Conservation (phyloP, 2,113 vertebrate genomes). For the Poicephalus meyeri region DNA sequence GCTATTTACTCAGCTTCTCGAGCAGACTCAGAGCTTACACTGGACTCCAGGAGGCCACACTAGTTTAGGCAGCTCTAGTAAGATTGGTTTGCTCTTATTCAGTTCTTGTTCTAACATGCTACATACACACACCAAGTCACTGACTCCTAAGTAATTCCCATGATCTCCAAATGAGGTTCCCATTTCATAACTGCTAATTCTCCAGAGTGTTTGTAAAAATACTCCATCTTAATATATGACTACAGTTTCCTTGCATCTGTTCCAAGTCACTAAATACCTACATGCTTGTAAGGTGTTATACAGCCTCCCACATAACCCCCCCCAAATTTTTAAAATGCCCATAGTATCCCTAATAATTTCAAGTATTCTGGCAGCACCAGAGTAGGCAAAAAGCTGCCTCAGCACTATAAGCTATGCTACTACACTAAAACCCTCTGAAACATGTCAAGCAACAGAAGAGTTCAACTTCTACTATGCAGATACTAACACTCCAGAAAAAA, state of each 20-base stretch:
- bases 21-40: background rate
- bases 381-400: background rate
- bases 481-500: background rate
- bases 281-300: background rate
- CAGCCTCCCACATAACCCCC: background rate
- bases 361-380: background rate
- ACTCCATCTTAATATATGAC: background rate
- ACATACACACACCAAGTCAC: background rate
- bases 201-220: background rate
- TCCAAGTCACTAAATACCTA: background rate
- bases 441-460: background rate
- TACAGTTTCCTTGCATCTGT: background rate
- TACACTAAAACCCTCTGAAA: background rate
- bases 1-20: background rate
- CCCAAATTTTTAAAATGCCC: background rate
- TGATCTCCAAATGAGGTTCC: background rate
- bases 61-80: background rate
- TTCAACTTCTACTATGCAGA: background rate
- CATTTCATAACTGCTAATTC: background rate
- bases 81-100: background rate
- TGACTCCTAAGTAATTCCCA: background rate
- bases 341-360: background rate
- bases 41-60: background rate
- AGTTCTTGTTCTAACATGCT: background rate
- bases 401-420: background rate